Conservation (phyloP, 2,113 vertebrate species). For the Hypanus sabinus region DNA sequence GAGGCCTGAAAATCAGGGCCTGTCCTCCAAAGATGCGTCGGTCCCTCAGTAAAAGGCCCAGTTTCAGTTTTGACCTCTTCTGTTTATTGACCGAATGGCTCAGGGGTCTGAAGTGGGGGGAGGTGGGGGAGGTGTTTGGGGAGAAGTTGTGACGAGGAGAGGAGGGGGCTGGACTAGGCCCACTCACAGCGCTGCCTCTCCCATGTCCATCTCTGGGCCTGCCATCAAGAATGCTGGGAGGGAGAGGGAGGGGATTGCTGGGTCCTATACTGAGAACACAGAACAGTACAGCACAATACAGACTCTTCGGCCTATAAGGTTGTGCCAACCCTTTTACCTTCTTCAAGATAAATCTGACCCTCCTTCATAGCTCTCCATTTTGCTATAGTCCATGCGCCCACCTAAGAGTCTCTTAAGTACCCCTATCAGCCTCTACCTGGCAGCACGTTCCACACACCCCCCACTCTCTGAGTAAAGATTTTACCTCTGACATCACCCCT, state of each 20-base stretch:
- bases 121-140: too few relatives aligned
- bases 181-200: conserved; percentile 55
- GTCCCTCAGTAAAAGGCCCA: conserved; percentile 67
- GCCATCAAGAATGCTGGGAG: conserved; percentile 30
- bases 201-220: conserved; percentile 54
- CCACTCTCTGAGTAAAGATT: too few relatives aligned
- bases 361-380: too few relatives aligned
- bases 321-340: too few relatives aligned
- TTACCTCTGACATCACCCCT: too few relatives aligned
- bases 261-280: not conserved
- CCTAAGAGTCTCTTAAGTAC: too few relatives aligned
- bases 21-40: conserved; percentile 70
- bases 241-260: conserved; percentile 63
- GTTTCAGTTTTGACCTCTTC: conserved; percentile 63
- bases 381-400: too few relatives aligned
- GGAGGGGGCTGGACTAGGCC: conserved; percentile 55
- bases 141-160: conserved; percentile 51
- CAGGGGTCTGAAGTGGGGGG: conserved; percentile 70
- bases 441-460: too few relatives aligned
- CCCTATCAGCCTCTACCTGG: too few relatives aligned
- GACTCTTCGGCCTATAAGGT: too few relatives aligned
- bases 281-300: too few relatives aligned
- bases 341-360: too few relatives aligned
- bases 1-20: conserved; percentile 82
- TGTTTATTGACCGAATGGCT: conserved; percentile 81